Percentiles rank a stretch among this genome's conserved stretches.
These are phyloP conservation scores for Melieria picta DNA, from an alignment of 2,888 invertebrate genomes.

Conservation along the genomic window DNA sequence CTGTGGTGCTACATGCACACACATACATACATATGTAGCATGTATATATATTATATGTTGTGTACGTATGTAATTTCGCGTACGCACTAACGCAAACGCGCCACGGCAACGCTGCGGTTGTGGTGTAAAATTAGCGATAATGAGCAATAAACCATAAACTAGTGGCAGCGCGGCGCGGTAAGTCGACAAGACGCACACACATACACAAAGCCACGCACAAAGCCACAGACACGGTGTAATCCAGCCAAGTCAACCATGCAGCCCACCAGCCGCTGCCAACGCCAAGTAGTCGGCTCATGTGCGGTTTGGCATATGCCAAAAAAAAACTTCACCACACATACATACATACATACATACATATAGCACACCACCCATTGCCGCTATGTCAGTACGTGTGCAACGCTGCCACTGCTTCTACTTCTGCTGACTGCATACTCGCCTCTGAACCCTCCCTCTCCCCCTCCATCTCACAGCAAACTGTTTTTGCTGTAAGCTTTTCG, in stretches of 20 bases:
- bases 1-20: neutral
- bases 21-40: neutral
- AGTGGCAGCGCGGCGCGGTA: neutral
- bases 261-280: neutral
- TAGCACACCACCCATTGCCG: too few relatives aligned
- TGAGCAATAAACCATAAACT: slow-evolving; percentile 4
- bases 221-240: neutral
- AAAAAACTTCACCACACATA: neutral
- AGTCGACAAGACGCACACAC: too few relatives aligned
- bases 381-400: too few relatives aligned
- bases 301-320: slow-evolving; percentile 11
- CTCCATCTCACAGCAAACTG: too few relatives aligned
- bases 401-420: too few relatives aligned
- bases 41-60: neutral
- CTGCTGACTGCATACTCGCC: too few relatives aligned
- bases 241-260: neutral
- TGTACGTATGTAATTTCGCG: too few relatives aligned
- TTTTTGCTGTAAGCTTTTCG: too few relatives aligned
- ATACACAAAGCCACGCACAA: neutral
- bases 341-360: neutral
- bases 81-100: too few relatives aligned
- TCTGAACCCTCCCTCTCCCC: too few relatives aligned
- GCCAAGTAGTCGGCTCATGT: neutral
- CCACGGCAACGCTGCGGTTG: neutral
- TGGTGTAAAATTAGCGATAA: slow-evolving; percentile 8